Base-by-base conservation (phyloP, 2,888 invertebrate species). In the Xiphydria camelus region DNA sequence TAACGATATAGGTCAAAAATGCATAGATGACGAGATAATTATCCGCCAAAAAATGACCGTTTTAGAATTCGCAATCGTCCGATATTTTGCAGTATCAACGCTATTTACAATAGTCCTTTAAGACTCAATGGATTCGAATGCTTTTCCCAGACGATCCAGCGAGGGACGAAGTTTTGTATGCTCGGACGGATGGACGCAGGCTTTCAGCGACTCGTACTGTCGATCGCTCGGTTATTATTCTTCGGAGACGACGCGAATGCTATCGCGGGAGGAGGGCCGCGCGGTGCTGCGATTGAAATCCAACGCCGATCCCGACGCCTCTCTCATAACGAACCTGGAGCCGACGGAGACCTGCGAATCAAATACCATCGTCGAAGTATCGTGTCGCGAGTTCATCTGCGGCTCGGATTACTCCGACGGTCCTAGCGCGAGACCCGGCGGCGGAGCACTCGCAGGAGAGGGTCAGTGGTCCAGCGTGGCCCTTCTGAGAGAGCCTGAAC, bases 391-490 rank as follows among this genome's bases (percentile, higher is more conserved):
- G 56, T 82, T 76, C 21, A 57, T 66, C 2, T 74, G 74, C 41
- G 73, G 71, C 18, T 61, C 66, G n/a, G 64, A 68, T 20, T 63
- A 68, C 17, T 61, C 60, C 19, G 70, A 66, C 18, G 67, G 65
- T 23, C 68, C 64, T 5, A 69, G 78, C 1, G 79, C 79, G 2
- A 66, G 80, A 53, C 74, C 80, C 23, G 78, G 77, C 3, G 81
- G 80, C 25, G 81, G 79, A 3, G 78, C 76, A 34, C 73, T 73
- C 33, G 77, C 76, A 3, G 74, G 77, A 5, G 76, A 77, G 45
- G 78, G 78, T 3, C 81, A 82, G 61, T 83, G 81, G 82, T 79
- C 83, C 0, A 82, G 80, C 39, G 76, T 84, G 1, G 79, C 80
- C 12, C 65, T 83, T 17, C 62, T 83, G 7, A 70, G 66, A 26